A percentile compares a stretch with the other conserved stretches of the same genome.
Conservation (phyloP, 2,888 invertebrate species). For the Diaphora mendica region DNA sequence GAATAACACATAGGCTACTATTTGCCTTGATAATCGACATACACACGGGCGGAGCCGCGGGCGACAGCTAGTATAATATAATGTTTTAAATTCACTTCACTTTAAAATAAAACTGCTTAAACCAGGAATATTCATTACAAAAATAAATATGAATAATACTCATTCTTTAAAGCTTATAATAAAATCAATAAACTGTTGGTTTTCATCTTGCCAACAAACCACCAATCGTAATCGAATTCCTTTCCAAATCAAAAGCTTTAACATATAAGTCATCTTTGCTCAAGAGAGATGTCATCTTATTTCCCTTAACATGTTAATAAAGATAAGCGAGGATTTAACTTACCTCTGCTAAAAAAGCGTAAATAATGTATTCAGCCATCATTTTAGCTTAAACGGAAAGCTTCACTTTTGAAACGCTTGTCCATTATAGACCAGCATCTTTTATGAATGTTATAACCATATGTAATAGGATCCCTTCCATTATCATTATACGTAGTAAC, state of each 20-base stretch:
- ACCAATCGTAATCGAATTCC: too few relatives aligned
- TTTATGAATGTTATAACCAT: conserved; percentile 43
- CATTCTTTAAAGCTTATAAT: too few relatives aligned
- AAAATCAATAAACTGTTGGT: too few relatives aligned
- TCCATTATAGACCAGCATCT: conserved; percentile 47
- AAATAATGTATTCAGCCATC: neutral
- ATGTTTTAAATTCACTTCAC: too few relatives aligned
- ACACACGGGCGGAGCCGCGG: too few relatives aligned
- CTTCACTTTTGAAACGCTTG: conserved; percentile 44
- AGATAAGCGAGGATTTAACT: neutral
- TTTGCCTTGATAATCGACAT: too few relatives aligned
- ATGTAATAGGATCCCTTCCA: conserved; percentile 62
- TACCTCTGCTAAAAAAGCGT: neutral
- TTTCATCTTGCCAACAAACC: too few relatives aligned
- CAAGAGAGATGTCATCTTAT: neutral
- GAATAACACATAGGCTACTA: too few relatives aligned
- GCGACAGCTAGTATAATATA: too few relatives aligned
- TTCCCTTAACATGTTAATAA: neutral
- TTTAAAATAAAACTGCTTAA: too few relatives aligned
- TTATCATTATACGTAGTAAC: conserved; percentile 64
- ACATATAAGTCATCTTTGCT: neutral
- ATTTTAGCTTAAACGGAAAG: conserved; percentile 34
- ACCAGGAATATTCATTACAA: too few relatives aligned
- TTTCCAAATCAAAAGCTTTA: neutral
- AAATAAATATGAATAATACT: too few relatives aligned